These are phyloP conservation scores for Smithornis capensis DNA, from an alignment of 2,113 vertebrate genomes.

Conservation along the genomic window DNA sequence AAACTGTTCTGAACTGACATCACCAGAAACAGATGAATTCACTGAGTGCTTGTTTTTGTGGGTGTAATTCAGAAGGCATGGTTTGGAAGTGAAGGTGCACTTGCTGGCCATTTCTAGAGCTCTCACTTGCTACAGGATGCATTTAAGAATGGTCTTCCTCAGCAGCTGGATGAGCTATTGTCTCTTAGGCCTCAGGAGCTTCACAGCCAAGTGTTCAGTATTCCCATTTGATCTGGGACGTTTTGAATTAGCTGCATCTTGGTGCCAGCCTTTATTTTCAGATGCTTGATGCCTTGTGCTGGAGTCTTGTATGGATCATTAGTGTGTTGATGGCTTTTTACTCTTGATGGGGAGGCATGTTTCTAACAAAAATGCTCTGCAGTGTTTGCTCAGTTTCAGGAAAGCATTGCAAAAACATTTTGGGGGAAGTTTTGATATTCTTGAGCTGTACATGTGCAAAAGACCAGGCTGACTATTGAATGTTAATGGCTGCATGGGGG, in stretches of 20 bases:
- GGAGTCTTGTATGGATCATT: not conserved
- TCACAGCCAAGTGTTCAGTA: not conserved
- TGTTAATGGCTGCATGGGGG: not conserved
- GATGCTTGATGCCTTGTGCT: not conserved
- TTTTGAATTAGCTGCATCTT: not conserved
- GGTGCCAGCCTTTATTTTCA: not conserved
- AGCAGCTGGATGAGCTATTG: not conserved
- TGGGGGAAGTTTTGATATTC: not conserved
- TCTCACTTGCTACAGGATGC: not conserved
- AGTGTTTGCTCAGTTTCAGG: not conserved
- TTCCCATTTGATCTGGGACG: not conserved
- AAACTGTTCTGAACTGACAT: not conserved
- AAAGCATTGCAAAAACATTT: not conserved
- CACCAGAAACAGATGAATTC: not conserved
- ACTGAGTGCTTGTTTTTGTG: not conserved
- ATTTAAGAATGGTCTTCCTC: not conserved
- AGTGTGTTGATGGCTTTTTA: not conserved
- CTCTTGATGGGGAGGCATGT: not conserved
- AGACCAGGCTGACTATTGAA: not conserved
- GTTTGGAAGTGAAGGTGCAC: not conserved
- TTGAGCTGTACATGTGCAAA: not conserved
- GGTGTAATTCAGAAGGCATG: not conserved
- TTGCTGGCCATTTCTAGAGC: not conserved
- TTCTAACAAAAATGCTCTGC: not conserved
- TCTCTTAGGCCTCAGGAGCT: not conserved